phyloP scores from a whole-genome alignment of 2,888 invertebrate genomes.

The Drosophila atroscutellata region DNA sequence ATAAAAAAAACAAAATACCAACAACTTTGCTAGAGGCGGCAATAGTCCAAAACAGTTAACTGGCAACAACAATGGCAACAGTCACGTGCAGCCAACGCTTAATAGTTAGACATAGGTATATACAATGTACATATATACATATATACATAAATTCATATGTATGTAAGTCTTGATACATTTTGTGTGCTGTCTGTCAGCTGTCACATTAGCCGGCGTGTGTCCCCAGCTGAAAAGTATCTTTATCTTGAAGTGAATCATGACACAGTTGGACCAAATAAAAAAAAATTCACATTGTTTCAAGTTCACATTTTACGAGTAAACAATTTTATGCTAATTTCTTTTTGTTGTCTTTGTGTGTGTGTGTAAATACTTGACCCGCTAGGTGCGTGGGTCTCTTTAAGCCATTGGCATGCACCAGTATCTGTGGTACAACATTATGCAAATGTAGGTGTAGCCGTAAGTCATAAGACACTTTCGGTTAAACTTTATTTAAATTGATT shows the following conservation, averaged over 20 bases:
- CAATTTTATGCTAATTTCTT: slow-evolving; percentile 65
- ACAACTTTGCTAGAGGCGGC: slow-evolving; percentile 29
- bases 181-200: slow-evolving; percentile 45
- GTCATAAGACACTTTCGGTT: slow-evolving; percentile 51
- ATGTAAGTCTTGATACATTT: slow-evolving; percentile 7
- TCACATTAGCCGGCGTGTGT: slow-evolving; percentile 57
- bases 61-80: slow-evolving; percentile 49
- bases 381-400: slow-evolving; percentile 22
- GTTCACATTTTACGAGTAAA: slow-evolving; percentile 59
- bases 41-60: slow-evolving; percentile 33
- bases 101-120: slow-evolving; percentile 23
- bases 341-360: slow-evolving; percentile 9
- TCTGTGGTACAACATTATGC: slow-evolving; percentile 42
- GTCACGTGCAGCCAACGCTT: slow-evolving; percentile 66
- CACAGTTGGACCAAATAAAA: slow-evolving; percentile 59
- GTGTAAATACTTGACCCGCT: slow-evolving; percentile 54
- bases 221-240: slow-evolving; percentile 53
- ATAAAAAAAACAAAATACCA: slow-evolving; percentile 15
- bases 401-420: slow-evolving; percentile 21
- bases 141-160: slow-evolving; percentile 9
- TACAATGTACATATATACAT: slow-evolving; percentile 13
- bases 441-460: slow-evolving; percentile 69
- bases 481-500: slow-evolving; percentile 40
- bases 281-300: slow-evolving; percentile 54
- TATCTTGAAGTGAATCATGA: slow-evolving; percentile 67